A percentile compares a stretch with the other conserved stretches of the same genome.
phyloP scores from a whole-genome alignment of 2,797 vertebrate species.

The Falco novaeseelandiae region DNA sequence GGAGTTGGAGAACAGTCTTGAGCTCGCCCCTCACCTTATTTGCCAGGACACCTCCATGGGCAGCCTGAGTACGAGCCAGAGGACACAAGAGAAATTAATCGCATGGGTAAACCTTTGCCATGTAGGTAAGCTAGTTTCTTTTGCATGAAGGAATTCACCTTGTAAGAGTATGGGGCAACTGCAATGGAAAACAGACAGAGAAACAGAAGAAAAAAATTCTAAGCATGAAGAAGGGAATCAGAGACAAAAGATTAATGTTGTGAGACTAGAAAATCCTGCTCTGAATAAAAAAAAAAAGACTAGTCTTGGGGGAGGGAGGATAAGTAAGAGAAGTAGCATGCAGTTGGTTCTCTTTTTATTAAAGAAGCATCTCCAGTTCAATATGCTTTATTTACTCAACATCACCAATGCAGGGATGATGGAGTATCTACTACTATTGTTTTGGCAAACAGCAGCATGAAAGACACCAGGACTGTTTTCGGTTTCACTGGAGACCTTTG shows the following conservation, averaged over 20 bases:
- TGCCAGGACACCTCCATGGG: slow-evolving; percentile 19
- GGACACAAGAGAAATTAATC: slow-evolving; percentile 10
- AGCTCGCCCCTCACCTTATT: slow-evolving; percentile 34
- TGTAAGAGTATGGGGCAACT: neutral
- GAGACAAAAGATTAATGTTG: slow-evolving; percentile 1
- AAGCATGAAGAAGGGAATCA: neutral
- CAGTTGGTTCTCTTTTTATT: neutral
- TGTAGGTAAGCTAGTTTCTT: neutral
- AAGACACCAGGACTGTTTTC: neutral
- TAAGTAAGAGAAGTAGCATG: neutral
- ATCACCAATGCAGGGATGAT: neutral
- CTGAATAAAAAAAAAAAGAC: neutral
- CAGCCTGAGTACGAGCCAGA: slow-evolving; percentile 12
- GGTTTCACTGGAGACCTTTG: neutral
- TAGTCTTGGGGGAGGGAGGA: neutral
- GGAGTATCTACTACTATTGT: neutral
- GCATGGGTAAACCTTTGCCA: slow-evolving; percentile 18
- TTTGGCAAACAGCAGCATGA: neutral
- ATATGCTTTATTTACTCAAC: neutral
- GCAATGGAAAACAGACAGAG: slow-evolving; percentile 28
- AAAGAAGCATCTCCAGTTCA: neutral
- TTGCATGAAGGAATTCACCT: slow-evolving; percentile 38
- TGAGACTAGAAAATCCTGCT: slow-evolving; percentile 27
- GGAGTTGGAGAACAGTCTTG: neutral
- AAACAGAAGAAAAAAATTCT: slow-evolving; percentile 28